Evolutionary conservation across 1,140 invertebrate genomes (phyloP).

Genomic region (Drosophila ficusphila): DNA sequence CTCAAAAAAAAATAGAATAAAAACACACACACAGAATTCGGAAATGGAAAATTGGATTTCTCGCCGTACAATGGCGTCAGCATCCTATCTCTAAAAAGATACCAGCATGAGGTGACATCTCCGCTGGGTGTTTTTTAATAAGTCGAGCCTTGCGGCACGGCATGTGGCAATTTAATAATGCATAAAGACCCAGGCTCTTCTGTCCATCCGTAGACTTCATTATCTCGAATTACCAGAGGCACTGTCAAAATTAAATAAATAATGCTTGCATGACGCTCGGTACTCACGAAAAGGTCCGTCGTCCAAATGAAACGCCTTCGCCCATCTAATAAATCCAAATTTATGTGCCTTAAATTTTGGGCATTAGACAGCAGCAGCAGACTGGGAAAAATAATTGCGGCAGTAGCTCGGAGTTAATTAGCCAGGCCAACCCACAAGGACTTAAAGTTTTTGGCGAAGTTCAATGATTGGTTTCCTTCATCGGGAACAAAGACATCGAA

Average conservation of each 20-base stretch:
- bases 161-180: conserved; percentile 55
- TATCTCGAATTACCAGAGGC: conserved; percentile 33
- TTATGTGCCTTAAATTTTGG: conserved; percentile 32
- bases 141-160: conserved; percentile 27
- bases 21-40: conserved; percentile 5
- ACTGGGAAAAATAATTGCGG: background rate
- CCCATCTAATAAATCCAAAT: conserved; percentile 30
- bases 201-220: conserved; percentile 32
- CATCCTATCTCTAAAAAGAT: background rate
- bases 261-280: conserved; percentile 39
- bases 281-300: conserved; percentile 6
- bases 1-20: background rate
- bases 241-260: conserved; percentile 25
- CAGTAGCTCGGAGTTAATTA: conserved; percentile 26
- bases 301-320: background rate
- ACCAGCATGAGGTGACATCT: conserved; percentile 26
- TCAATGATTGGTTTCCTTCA: conserved; percentile 35
- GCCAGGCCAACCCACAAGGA: background rate
- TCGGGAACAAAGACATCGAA: conserved; percentile 9
- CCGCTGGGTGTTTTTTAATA: conserved; percentile 65
- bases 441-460: background rate
- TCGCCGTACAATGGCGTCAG: conserved; percentile 19
- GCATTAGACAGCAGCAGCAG: background rate
- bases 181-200: conserved; percentile 18
- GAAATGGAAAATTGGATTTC: conserved; percentile 10